A percentile compares a stretch with the other conserved stretches of the same genome.
phyloP scores from a whole-genome alignment of 2,888 invertebrate species.

The Diaperis boleti region DNA sequence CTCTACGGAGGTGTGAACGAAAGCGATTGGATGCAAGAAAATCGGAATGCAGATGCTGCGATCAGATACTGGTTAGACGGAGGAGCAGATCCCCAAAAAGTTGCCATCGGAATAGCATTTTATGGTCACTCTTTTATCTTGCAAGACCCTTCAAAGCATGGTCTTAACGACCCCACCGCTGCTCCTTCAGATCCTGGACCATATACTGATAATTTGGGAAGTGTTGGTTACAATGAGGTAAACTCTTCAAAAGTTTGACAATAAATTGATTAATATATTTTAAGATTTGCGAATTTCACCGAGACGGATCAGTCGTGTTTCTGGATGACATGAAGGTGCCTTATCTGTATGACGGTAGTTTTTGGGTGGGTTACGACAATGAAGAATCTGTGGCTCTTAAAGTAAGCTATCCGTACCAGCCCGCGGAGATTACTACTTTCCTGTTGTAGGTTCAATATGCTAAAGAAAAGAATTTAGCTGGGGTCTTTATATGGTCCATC shows the following conservation, averaged over 20 bases:
- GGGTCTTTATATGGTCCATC: conserved; percentile 53
- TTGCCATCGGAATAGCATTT: conserved; percentile 77
- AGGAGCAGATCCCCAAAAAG: conserved; percentile 73
- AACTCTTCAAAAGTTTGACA: not conserved
- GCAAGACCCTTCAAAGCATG: conserved; percentile 55
- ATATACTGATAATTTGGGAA: conserved; percentile 67
- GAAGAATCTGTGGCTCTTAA: conserved; percentile 11
- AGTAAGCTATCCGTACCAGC: not conserved
- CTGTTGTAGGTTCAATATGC: conserved; percentile 33
- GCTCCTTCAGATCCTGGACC: conserved; percentile 72
- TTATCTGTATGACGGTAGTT: conserved; percentile 46
- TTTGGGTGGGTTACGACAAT: conserved; percentile 11
- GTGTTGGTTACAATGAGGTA: conserved; percentile 23
- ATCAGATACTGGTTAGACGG: conserved; percentile 69
- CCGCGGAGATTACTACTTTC: not conserved
- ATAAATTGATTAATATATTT: not conserved
- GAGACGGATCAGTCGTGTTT: conserved; percentile 50
- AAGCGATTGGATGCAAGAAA: conserved; percentile 42
- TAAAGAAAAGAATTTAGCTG: conserved; percentile 43
- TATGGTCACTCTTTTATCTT: conserved; percentile 69
- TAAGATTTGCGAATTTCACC: conserved; percentile 46
- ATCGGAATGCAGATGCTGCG: conserved; percentile 61
- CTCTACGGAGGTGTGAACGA: conserved; percentile 67
- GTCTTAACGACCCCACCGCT: conserved; percentile 69
- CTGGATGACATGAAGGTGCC: conserved; percentile 54